Evolutionary conservation across 2,888 invertebrate genomes (phyloP), one percentile per base, ranked within the genome.

Genomic region (Andrena praecox): DNA sequence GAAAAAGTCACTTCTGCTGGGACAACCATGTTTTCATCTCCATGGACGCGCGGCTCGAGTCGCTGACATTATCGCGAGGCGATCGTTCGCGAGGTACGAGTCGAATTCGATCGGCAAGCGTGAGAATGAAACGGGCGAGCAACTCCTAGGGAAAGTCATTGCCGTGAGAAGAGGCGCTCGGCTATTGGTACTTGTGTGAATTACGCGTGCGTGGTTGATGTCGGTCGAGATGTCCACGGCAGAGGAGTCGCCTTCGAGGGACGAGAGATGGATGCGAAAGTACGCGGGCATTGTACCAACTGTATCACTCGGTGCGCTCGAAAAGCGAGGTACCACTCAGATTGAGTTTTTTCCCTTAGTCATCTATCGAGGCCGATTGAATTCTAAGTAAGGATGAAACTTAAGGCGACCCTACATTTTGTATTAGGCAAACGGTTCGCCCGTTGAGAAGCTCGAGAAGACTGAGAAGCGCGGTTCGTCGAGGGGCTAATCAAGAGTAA

Each of bases 71-170:
- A 42, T 42, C 42, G 42, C 16, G 42, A 42, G 42, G 42, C 42
- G 16, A 42, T 42, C 42, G 42, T 42, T 42, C 42, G 42, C 42
- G 42, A 16, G 16, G 12, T 42, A 42, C 42, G 42, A 59, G 27
- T 64, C 66, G 16, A 80, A 62, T 62, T 84, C 64, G 27, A 48
- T 48, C 63, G 64, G 20, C 50, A 72, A 66, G 59, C 80, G 85
- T 87, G 85, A 79, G 87, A 87, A 86, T 73, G 59, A 75, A 73
- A 70, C 76, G 76, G 66, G 50, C 60, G 68, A 66, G 42, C 78
- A 68, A 48, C 10, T 42, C 0, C 12, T 29, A 50, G 76, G 33
- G 60, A 80, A 72, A 80, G 62, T 72, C 81, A 80, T 72, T 80
- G 31, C 72, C 72, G 67, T 67, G 81, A 72, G 80, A 80, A 72